Conservation (phyloP, 2,113 vertebrate genomes). For the Lipophrys pholis region DNA sequence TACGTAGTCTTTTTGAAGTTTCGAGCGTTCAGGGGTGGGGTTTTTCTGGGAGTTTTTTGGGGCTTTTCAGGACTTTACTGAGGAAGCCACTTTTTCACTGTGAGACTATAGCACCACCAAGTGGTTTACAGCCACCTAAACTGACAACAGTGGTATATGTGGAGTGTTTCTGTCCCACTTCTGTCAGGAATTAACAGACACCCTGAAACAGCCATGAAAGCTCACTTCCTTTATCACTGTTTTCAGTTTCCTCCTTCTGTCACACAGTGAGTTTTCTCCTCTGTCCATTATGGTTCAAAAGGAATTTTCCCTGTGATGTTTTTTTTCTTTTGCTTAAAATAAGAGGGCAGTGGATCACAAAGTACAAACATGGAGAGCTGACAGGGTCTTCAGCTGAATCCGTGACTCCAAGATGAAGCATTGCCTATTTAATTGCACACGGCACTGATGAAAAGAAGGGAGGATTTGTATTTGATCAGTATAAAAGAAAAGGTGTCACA, state of each 20-base stretch:
- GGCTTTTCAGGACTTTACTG: constrained; percentile 60
- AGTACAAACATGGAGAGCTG: constrained; percentile 3
- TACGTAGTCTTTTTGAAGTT: constrained; percentile 64
- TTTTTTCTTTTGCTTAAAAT: constrained; percentile 5
- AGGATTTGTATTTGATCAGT: background rate
- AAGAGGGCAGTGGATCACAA: constrained; percentile 8
- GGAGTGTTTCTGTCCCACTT: constrained; percentile 36
- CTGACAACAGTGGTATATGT: constrained; percentile 33
- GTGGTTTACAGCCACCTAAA: constrained; percentile 72
- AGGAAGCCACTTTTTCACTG: constrained; percentile 76
- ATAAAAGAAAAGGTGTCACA: constrained; percentile 17
- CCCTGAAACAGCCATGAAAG: constrained; percentile 64
- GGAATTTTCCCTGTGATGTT: constrained; percentile 18
- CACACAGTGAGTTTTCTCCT: background rate
- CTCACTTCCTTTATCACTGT: constrained; percentile 3
- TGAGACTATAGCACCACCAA: constrained; percentile 79
- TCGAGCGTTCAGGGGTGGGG: constrained; percentile 41
- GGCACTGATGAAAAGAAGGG: constrained; percentile 26
- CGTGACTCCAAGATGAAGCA: constrained; percentile 30
- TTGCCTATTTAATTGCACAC: constrained; percentile 43
- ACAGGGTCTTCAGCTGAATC: constrained; percentile 34
- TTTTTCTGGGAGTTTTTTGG: constrained; percentile 34
- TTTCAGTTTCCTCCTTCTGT: background rate
- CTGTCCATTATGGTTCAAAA: constrained; percentile 9
- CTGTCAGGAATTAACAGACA: constrained; percentile 60